Conservation (phyloP, 2,113 vertebrate genomes). For the Tupaia tana region DNA sequence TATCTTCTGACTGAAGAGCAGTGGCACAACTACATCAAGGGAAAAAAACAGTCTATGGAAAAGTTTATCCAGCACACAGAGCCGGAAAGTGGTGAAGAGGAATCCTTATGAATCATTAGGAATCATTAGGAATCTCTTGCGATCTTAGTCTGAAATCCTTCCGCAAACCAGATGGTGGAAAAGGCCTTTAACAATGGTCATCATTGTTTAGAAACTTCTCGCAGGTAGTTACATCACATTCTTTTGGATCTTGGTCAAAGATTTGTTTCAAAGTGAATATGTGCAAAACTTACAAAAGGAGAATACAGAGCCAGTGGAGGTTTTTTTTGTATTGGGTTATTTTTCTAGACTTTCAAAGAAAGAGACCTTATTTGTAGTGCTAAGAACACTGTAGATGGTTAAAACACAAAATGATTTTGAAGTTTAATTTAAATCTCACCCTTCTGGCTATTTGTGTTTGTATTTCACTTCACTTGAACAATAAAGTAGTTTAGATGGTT, state of each 20-base stretch:
- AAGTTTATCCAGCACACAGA: not conserved
- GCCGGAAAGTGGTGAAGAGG: not conserved
- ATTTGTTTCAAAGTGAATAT: not conserved
- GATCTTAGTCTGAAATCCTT: not conserved
- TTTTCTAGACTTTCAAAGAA: conserved; percentile 22
- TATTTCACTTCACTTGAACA: conserved; percentile 41
- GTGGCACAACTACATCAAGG: not conserved
- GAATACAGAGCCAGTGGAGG: not conserved
- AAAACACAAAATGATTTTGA: conserved; percentile 68
- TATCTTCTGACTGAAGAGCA: not conserved
- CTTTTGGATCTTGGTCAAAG: not conserved
- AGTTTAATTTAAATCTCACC: conserved; percentile 72
- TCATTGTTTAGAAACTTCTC: not conserved
- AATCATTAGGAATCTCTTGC: not conserved
- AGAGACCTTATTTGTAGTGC: not conserved
- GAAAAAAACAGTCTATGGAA: not conserved
- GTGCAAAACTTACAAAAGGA: not conserved
- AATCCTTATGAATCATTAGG: not conserved
- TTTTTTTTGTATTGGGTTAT: not conserved
- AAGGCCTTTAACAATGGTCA: not conserved
- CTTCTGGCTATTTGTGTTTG: conserved; percentile 62
- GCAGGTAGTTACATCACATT: not conserved
- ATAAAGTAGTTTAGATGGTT: conserved; percentile 48
- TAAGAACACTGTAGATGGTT: not conserved
- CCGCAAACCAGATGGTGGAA: not conserved